Evolutionary conservation across 30 jellyfish, hydroid and myxozoan species (phyloP), one percentile per base, ranked within the genome.

Genomic region (Aurelia aurita complex sp. Pacific): DNA sequence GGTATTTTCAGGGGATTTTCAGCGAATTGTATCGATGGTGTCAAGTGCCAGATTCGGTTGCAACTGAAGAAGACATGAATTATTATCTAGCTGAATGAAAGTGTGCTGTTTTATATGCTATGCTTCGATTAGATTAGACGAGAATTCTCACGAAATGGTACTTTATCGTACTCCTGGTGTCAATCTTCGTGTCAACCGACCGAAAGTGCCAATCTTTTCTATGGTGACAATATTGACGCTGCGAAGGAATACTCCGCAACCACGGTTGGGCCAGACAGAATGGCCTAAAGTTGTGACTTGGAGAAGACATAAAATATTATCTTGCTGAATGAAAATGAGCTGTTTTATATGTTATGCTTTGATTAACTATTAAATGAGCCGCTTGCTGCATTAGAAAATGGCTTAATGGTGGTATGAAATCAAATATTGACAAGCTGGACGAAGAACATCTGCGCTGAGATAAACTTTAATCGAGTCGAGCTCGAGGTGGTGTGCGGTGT

Each of bases 361-460:
- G 67, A 35, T 32, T 19, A 57, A 16, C 16, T 50, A 38, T 4
- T 12, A 79, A 66, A 43, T 14, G 80, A 65, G 67, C 74, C 53
- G 64, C 23, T 79, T 59, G 11, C 73, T 65, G 40, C 89, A 50
- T 35, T 32, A 46, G 32, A 79, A 76, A 79, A 79, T 79, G 89
- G 89, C 69, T 79, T 79, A 79, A 79, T 43, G 53, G 62, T 65
- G 67, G 63, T 43, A 51, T 79, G 75, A 79, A 79, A 79, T 79
- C 80, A 79, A 79, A 79, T 79, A 79, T 79, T 79, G 71, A 79
- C 89, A 51, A 51, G 89, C 59, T 34, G 80, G 73, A 34, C 38
- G 57, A 23, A 18, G 80, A 79, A 55, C 89, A 79, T 78, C 75
- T 79, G 89, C 70, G 1, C 36, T 61, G 36, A 61, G 70, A 46